Evolutionary conservation across 2,888 invertebrate species (phyloP).

Genomic region (Cheilosia pagana): DNA sequence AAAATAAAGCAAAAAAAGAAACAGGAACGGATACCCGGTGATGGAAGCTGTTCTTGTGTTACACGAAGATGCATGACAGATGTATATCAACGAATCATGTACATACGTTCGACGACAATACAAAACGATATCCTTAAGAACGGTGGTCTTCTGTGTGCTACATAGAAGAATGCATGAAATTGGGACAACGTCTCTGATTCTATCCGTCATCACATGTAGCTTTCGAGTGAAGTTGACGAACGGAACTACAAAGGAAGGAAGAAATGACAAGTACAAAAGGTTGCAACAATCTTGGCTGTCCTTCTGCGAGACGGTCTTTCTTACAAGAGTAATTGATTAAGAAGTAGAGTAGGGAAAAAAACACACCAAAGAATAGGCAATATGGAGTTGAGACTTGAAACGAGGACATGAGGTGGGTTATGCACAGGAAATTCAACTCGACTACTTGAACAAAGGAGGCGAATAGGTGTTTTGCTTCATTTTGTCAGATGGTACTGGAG

Average conservation of each 20-base stretch:
- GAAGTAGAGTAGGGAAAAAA: neutral
- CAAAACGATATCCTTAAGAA: slow-evolving; percentile 33
- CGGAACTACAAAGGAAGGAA: slow-evolving; percentile 38
- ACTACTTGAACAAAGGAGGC: neutral
- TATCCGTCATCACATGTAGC: slow-evolving; percentile 34
- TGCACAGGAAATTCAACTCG: neutral
- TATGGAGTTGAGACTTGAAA: neutral
- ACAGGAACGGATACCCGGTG: slow-evolving; percentile 47
- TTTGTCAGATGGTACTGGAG: neutral
- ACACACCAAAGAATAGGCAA: neutral
- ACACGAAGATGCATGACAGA: slow-evolving; percentile 57
- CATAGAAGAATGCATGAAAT: slow-evolving; percentile 21
- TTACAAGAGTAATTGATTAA: slow-evolving; percentile 12
- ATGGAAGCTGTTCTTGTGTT: slow-evolving; percentile 51
- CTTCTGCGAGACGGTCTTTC: slow-evolving; percentile 20
- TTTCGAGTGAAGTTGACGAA: slow-evolving; percentile 49
- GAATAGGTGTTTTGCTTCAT: neutral
- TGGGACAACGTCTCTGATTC: slow-evolving; percentile 42
- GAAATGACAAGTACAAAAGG: slow-evolving; percentile 22
- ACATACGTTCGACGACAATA: slow-evolving; percentile 27
- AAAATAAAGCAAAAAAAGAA: slow-evolving; percentile 13
- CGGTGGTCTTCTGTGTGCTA: slow-evolving; percentile 1
- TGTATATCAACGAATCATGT: slow-evolving; percentile 49
- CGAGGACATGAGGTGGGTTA: neutral
- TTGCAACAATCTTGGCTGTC: slow-evolving; percentile 41